Evolutionary conservation across 2,888 invertebrate genomes (phyloP).

Genomic region (Galeruca laticollis): DNA sequence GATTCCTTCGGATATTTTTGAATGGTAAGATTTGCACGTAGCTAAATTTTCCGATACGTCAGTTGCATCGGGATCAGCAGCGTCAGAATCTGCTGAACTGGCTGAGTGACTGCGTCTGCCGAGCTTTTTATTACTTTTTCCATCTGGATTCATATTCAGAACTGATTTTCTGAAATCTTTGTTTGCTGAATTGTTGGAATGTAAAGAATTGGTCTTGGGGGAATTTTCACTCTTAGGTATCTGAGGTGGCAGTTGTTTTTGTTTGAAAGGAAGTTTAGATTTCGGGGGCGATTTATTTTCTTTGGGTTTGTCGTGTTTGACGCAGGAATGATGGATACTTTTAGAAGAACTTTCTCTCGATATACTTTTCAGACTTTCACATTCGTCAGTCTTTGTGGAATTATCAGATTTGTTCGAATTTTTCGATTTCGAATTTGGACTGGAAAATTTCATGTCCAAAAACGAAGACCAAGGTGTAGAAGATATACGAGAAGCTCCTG

Average conservation of each 20-base stretch:
- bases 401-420: constrained; percentile 60
- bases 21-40: constrained; percentile 59
- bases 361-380: constrained; percentile 60
- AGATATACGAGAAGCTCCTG: constrained; percentile 70
- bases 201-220: constrained; percentile 58
- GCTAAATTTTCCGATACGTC: constrained; percentile 62
- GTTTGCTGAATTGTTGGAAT: constrained; percentile 70
- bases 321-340: constrained; percentile 63
- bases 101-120: constrained; percentile 67
- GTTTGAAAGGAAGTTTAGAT: constrained; percentile 55
- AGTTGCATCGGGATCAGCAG: constrained; percentile 66
- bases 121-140: constrained; percentile 61
- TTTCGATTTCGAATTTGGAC: constrained; percentile 59
- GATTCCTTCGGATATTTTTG: constrained; percentile 23
- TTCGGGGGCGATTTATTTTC: constrained; percentile 55
- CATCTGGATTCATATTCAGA: constrained; percentile 73
- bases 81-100: constrained; percentile 67
- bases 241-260: constrained; percentile 65
- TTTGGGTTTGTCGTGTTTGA: constrained; percentile 53
- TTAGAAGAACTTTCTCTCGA: constrained; percentile 66
- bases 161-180: constrained; percentile 83
- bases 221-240: constrained; percentile 66
- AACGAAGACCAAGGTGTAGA: constrained; percentile 76
- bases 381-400: constrained; percentile 63
- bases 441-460: constrained; percentile 68